Percentiles rank a stretch among this genome's conserved stretches.
phyloP scores from a whole-genome alignment of 2,797 vertebrate genomes.

The Serranus cabrilla region DNA sequence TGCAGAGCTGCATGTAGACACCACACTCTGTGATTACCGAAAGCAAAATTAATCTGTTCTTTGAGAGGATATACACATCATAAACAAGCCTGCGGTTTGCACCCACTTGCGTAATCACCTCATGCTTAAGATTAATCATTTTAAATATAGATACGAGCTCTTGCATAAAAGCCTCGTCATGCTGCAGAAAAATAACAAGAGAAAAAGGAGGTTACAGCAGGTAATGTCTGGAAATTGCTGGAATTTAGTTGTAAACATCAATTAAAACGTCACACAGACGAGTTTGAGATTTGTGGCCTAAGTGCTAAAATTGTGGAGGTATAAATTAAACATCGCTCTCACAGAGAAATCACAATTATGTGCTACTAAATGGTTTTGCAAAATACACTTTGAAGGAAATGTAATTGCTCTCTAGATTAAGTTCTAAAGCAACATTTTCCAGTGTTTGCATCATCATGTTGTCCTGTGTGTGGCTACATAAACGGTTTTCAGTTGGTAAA shows the following conservation, averaged over 20 bases:
- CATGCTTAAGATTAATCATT: conserved; percentile 75
- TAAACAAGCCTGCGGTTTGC: conserved; percentile 72
- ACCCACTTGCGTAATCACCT: conserved; percentile 64
- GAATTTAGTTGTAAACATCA: conserved; percentile 54
- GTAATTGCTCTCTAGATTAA: conserved; percentile 49
- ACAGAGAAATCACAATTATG: conserved; percentile 33
- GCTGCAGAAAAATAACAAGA: conserved; percentile 29
- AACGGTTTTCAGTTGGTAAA: neutral
- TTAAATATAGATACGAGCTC: conserved; percentile 72
- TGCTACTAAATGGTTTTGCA: conserved; percentile 19
- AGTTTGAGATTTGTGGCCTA: conserved; percentile 49
- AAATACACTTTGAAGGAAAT: conserved; percentile 37
- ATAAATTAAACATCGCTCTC: neutral
- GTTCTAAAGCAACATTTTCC: neutral
- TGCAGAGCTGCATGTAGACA: conserved; percentile 40
- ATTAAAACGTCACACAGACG: conserved; percentile 43
- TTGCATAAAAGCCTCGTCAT: conserved; percentile 34
- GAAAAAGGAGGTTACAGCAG: conserved; percentile 34
- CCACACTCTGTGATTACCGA: conserved; percentile 51
- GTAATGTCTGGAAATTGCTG: conserved; percentile 51
- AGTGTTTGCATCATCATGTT: neutral
- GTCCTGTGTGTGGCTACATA: neutral
- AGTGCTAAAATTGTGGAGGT: conserved; percentile 38
- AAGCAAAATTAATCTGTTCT: conserved; percentile 59
- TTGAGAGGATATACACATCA: conserved; percentile 49